These are phyloP conservation scores for Nemurella pictetii DNA, from an alignment of 2,888 invertebrate species.

Conservation along the genomic window DNA sequence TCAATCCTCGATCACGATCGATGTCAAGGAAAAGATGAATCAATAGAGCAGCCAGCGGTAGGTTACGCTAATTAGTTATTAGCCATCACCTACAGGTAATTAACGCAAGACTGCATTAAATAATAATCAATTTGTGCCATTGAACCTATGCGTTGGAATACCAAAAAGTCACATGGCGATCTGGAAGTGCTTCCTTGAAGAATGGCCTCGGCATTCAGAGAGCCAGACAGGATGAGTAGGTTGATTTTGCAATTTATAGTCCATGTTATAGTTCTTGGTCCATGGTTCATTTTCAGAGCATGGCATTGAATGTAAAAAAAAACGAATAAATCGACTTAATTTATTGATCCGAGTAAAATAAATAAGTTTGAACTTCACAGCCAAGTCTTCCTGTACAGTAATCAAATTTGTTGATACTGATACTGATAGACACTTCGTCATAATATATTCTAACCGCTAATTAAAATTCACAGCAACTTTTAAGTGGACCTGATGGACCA, in stretches of 20 bases:
- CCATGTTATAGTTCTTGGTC: not conserved
- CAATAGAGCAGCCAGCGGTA: not conserved
- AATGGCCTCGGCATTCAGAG: not conserved
- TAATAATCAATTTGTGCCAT: not conserved
- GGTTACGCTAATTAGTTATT: not conserved
- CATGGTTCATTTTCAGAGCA: not conserved
- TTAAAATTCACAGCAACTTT: no score
- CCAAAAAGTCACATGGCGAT: not conserved
- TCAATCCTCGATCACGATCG: not conserved
- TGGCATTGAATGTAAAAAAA: not conserved
- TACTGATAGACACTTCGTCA: no score
- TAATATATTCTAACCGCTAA: no score
- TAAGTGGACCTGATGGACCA: no score
- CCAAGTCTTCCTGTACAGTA: no score
- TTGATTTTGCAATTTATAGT: not conserved
- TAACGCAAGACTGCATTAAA: not conserved
- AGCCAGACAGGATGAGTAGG: not conserved
- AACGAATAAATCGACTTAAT: not conserved
- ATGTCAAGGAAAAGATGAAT: not conserved
- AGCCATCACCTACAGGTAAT: not conserved
- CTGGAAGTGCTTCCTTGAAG: not conserved
- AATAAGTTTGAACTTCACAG: not conserved
- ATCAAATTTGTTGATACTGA: no score
- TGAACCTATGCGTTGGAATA: not conserved
- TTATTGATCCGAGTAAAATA: not conserved